Evolutionary conservation across 2,113 vertebrate genomes (phyloP).

Genomic region (Anarhynchus alexandrinus): DNA sequence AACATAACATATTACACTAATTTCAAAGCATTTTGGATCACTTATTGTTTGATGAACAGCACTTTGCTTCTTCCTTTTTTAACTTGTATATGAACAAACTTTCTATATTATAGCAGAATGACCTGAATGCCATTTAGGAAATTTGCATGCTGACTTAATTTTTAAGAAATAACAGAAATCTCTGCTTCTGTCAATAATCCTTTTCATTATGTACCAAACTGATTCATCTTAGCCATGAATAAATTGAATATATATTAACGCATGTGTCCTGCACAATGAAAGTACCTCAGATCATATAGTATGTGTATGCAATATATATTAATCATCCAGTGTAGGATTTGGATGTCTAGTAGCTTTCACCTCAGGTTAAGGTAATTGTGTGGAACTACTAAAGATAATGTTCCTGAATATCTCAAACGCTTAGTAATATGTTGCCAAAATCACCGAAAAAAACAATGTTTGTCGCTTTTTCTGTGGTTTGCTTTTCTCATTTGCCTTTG

Average conservation of each 20-base stretch:
- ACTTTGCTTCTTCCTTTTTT: not conserved
- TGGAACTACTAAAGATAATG: not conserved
- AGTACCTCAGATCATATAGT: not conserved
- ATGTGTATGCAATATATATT: not conserved
- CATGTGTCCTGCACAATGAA: not conserved
- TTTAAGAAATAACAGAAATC: not conserved
- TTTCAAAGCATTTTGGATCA: not conserved
- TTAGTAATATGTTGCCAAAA: not conserved
- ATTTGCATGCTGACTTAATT: not conserved
- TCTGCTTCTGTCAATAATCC: not conserved
- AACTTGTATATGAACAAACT: not conserved
- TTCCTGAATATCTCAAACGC: not conserved
- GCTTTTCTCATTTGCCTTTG: not conserved
- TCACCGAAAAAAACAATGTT: not conserved
- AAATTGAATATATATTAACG: not conserved
- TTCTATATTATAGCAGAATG: not conserved
- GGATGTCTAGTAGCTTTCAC: not conserved
- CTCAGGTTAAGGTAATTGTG: not conserved
- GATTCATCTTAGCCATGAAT: not conserved
- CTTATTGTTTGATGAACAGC: not conserved
- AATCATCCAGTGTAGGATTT: not conserved
- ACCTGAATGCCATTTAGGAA: not conserved
- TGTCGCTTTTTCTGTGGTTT: not conserved
- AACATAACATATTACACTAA: not conserved
- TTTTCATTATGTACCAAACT: not conserved